Evolutionary conservation across 2,797 vertebrate species (phyloP), one percentile per base, ranked within the genome.

Genomic region (Pseudochirops cupreus): DNA sequence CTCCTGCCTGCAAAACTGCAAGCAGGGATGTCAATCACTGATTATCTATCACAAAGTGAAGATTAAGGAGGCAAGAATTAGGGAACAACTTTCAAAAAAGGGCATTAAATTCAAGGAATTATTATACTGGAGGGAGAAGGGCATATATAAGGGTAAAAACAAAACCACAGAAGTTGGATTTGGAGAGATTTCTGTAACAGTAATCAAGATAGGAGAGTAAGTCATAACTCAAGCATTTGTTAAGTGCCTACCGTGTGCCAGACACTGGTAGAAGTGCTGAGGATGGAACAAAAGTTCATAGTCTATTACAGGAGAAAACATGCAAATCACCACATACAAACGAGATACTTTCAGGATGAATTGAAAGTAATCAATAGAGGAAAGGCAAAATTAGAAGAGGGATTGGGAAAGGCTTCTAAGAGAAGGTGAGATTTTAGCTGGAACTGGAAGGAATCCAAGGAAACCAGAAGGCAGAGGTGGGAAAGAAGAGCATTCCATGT

Each of bases 41-140:
- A 13, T 53, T 92, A 21, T 95, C 52, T 74, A 10, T 82, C 74
- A 39, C 28, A 92, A 59, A 96, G 94, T 55, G 91, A 13, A 93
- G 39, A 53, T 55, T 57, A 58, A 55, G 82, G 11, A 94, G 29
- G 53, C 52, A 62, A 56, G 0, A 7, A 56, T 93, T 90, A 46
- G 24, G 33, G 16, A 82, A 28, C 52, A 58, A 52, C 56, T 94
- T 67, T 95, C 4, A 95, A 82, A 0, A 82, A 82, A 82, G 62
- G 67, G 0, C 62, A 95, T 28, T 90, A 56, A 93, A 90, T n/a
- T 93, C 28, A 52, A 93, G 29, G 21, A 46, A 82, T 92, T 95
- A 29, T 53, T 91, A n/a, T 52, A 50, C 94, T 91, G 21, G n/a
- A 96, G 91, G 92, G 94, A 62, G 5, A 90, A 91, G 89, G 94